Percentiles rank a stretch among this genome's conserved stretches.
phyloP scores from a whole-genome alignment of 2,113 vertebrate species.

The Osmerus eperlanus region DNA sequence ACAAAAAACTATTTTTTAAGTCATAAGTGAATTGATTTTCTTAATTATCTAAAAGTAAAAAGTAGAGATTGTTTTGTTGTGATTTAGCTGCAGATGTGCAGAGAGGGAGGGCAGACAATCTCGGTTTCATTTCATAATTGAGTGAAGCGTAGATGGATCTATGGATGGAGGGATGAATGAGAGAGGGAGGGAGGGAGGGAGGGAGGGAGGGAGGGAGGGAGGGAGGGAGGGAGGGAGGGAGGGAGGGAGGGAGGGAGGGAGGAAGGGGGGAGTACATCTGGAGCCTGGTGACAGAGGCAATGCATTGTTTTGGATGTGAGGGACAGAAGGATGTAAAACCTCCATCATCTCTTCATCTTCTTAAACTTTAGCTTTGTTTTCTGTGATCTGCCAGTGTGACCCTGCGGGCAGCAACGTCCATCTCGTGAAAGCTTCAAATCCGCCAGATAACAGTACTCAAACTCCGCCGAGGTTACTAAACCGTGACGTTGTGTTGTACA shows the following conservation, averaged over 20 bases:
- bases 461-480: background rate
- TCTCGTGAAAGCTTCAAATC: constrained; percentile 19
- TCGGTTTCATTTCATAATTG: constrained; percentile 34
- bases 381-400: background rate
- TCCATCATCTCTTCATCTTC: constrained; percentile 22
- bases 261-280: background rate
- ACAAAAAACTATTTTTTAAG: background rate
- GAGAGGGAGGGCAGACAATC: background rate
- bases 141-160: background rate
- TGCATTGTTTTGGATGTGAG: background rate
- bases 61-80: constrained; percentile 3
- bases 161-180: constrained; percentile 9
- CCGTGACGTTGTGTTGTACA: background rate
- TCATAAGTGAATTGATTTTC: constrained; percentile 16
- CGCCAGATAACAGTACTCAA: constrained; percentile 16
- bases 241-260: background rate
- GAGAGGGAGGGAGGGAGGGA: constrained; percentile 8
- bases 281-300: background rate
- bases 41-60: constrained; percentile 39
- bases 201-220: background rate
- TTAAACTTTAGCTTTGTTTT: constrained; percentile 23
- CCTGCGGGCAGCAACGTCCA: background rate
- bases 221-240: constrained; percentile 1
- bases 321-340: background rate
- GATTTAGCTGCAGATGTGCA: background rate